Base-by-base conservation (phyloP, 23 tunicate species). In the Trididemnum nubilum region DNA sequence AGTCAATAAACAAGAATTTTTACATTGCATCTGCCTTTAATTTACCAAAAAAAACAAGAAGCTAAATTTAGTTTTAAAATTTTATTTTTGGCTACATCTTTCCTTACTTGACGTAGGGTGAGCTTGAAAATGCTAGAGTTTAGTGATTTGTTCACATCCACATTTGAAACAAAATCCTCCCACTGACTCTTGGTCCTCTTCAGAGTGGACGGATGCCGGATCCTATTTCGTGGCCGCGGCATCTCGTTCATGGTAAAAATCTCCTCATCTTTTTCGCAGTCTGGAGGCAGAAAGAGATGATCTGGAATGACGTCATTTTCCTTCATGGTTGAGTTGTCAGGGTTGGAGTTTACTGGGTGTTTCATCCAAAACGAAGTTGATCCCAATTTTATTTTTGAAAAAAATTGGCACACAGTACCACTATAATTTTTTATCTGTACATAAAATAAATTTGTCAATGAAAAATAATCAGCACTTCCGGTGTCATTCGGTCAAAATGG, bases 121-220 rank as follows among this genome's bases (percentile, higher is more conserved):
- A 90, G 81, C 80, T 90, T 84, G 78, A 90, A 90, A 22, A 87
- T 65, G 64, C 96, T 84, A 0, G 89, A 73, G 26, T 83, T 40
- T 18, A 85, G 64, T 0, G 87, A 82, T 18, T 36, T 49, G 31
- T 80, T 79, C 44, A 80, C 67, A 49, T 90, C 88, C 22, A 85
- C 85, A 34, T 49, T 73, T 5, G 38, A 61, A 34, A 90, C 12
- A 64, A 79, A 85, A 15, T 85, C 76, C 30, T 82, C 89, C 96
- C 96, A 90, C 57, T 90, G 96, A 73, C 89, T 90, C 64, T 84
- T 73, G 9, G 74, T 67, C 21, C 74, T 32, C 25, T 67, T 67
- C 38, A 31, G 22, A 12, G 38, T 32, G 5, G 37, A 31, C 5
- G 22, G 28, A 22, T 22, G 67, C 22, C 38, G 31, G 67, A 61